Evolutionary conservation across 2,113 vertebrate species (phyloP), one percentile per base, ranked within the genome.

Genomic region (Pedionomus torquatus): DNA sequence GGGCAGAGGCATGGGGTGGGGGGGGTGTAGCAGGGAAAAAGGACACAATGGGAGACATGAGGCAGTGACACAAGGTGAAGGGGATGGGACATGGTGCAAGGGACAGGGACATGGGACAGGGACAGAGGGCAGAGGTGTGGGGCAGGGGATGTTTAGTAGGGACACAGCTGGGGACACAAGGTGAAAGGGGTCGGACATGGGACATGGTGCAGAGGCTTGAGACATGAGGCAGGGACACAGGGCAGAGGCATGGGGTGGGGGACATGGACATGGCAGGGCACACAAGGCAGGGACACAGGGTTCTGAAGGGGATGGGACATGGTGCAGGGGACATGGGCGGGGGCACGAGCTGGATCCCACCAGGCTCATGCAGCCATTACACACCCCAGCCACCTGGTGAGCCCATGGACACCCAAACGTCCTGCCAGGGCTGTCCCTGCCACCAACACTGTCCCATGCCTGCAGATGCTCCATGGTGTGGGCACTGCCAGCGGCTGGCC

Each of bases 381-480:
- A 0, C 17, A 37, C 25, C 71, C 33, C 2, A 6, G n/a, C 37
- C 16, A 33, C 57, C n/a, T 4, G 7, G 21, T 0, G 7, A 81
- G 49, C 37, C 55, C 0, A 5, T 33, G 61, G 25, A 9, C 37
- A 37, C n/a, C 21, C 37, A n/a, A 17, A 28, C 43, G 30, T 55
- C 31, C 12, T 10, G 3, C 25, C 3, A 2, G 49, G 8, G 7
- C 26, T 55, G 85, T 65, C 48, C 66, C 76, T 5, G 0, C 18
- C 3, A 0, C 17, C 14, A 6, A 10, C 0, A 2, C 72, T 30
- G 72, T 83, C 63, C 61, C 75, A 35, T 70, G 26, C 64, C 68
- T 44, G 4, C 93, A 99, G 99, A 99, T 0, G 99, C 99, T 1
- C 99, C 99, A 0, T 99, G 99, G 99, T 99, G 99, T 5, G 97